These are phyloP conservation scores for Apaloderma vittatum DNA, from an alignment of 2,113 vertebrate genomes.

Conservation along the genomic window DNA sequence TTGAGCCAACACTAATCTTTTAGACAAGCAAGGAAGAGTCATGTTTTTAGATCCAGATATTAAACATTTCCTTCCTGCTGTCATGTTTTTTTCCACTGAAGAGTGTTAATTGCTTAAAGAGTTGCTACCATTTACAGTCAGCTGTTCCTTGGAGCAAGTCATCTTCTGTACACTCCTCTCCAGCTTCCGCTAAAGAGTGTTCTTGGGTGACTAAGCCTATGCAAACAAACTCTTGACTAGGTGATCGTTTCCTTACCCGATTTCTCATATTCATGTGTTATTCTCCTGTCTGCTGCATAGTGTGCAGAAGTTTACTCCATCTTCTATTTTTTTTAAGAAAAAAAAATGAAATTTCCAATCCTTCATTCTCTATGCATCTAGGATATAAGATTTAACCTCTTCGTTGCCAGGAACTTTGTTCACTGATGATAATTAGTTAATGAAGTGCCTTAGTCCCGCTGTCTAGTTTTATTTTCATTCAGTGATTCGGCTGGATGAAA, in stretches of 20 bases:
- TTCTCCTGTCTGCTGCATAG: not conserved
- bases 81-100: not conserved
- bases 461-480: not conserved
- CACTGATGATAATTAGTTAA: not conserved
- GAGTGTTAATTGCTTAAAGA: not conserved
- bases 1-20: not conserved
- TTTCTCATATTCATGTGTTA: not conserved
- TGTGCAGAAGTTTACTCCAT: not conserved
- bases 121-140: not conserved
- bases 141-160: not conserved
- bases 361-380: not conserved
- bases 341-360: not conserved
- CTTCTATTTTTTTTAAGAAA: not conserved
- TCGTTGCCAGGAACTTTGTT: not conserved
- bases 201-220: not conserved
- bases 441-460: not conserved
- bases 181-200: not conserved
- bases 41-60: not conserved
- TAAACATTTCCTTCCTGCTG: slow-evolving; percentile 35
- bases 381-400: not conserved
- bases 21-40: not conserved
- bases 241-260: not conserved
- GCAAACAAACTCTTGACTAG: not conserved
- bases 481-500: not conserved
- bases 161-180: not conserved